phyloP scores from a whole-genome alignment of 2,113 vertebrate species.

The Myotis yumanensis region DNA sequence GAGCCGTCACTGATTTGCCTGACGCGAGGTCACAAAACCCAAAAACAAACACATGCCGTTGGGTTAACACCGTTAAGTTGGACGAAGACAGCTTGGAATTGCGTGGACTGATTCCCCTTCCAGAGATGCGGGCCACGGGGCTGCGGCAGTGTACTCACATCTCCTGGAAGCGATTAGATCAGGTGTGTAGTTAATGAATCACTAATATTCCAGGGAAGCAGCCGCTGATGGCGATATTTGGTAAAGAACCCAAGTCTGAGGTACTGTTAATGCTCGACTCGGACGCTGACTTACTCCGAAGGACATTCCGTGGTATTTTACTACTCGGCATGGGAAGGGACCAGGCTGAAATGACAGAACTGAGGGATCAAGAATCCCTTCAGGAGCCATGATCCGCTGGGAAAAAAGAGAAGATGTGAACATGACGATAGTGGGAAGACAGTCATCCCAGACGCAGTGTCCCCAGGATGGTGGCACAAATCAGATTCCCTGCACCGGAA shows the following conservation, averaged over 20 bases:
- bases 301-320: not conserved
- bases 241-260: not conserved
- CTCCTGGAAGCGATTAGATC: not conserved
- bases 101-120: not conserved
- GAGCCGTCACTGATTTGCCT: not conserved
- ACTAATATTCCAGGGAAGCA: not conserved
- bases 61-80: rapidly evolving
- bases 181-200: not conserved
- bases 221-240: not conserved
- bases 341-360: not conserved
- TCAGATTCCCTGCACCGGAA: not conserved
- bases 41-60: rapidly evolving
- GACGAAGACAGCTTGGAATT: not conserved
- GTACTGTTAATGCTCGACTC: not conserved
- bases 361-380: not conserved
- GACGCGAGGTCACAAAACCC: not conserved
- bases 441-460: not conserved
- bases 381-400: not conserved
- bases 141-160: not conserved
- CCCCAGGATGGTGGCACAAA: no score
- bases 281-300: not conserved
- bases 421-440: no score
- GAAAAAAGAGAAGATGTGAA: not conserved
- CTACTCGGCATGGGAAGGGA: not conserved
- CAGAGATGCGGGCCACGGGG: not conserved